Base-by-base conservation (phyloP, 2,113 vertebrate species). In the Perognathus longimembris region DNA sequence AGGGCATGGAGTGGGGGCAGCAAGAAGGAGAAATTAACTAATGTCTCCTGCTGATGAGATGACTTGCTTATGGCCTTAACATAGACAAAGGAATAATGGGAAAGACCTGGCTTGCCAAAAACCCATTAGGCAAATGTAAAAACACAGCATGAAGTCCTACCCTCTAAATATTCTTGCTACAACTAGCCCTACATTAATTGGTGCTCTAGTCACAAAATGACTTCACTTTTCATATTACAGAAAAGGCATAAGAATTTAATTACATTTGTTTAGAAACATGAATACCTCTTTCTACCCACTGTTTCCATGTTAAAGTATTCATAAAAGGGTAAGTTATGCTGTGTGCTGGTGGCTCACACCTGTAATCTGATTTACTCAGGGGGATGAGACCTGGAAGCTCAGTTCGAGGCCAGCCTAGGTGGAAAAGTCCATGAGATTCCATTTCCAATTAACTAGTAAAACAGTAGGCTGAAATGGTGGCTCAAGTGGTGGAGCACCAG, bases 1-100 rank as follows among this genome's bases (percentile, higher is more conserved):
- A 57, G 77, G 74, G 59, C 74, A 38, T 30, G 24, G 78, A 32
- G 6, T 45, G 63, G 70, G n/a, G n/a, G n/a, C n/a, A n/a, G 36
- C 28, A 63, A 30, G 50, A 69, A 91, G 40, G 32, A 84, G 57
- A 78, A 18, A 6, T 45, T 1, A 28, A 34, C 54, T 88, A n/a
- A n/a, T n/a, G n/a, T n/a, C n/a, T 38, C 88, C 82, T 66, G 88
- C 93, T 92, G 88, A 93, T 86, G 64, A 73, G 71, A 61, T 34
- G 3, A 74, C 70, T 87, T 77, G 74, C 70, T 67, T 26, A 45
- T 28, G 66, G 45, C 57, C 69, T 95, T 82, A 64, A 14, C 66
- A 84, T 2, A 28, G 42, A 77, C 69, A 85, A 54, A 67, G 30
- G n/a, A 32, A n/a, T 3, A 0, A 73, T 32, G 36, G 0, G 54